Evolutionary conservation across 2,797 vertebrate species (phyloP).

Genomic region (Lophura swinhoii): DNA sequence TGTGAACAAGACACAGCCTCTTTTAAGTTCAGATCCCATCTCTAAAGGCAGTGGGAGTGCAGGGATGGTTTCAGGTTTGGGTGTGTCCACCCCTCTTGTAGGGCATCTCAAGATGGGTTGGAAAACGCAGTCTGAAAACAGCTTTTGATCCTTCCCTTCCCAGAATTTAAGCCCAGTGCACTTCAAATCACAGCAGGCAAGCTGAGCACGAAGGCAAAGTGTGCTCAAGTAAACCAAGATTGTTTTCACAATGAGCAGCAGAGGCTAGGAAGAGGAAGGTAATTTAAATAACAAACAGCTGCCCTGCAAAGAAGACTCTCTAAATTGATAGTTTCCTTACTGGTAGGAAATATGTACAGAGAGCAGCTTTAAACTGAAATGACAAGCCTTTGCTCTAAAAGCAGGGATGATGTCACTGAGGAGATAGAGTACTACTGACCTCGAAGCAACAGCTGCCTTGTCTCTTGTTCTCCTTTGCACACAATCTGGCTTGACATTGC

Average conservation of each 20-base stretch:
- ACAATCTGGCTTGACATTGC: neutral
- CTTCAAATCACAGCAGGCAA: neutral
- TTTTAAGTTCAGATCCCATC: neutral
- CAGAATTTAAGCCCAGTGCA: neutral
- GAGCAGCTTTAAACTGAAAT: slow-evolving; percentile 23
- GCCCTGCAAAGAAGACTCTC: neutral
- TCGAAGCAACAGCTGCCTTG: slow-evolving; percentile 26
- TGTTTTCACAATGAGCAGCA: slow-evolving; percentile 25
- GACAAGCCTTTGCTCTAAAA: neutral
- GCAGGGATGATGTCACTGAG: neutral
- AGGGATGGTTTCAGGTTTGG: neutral
- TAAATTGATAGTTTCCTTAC: neutral
- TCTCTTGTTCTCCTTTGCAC: neutral
- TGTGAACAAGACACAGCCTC: fast-evolving
- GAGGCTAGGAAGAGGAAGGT: slow-evolving; percentile 11
- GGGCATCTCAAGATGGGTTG: neutral
- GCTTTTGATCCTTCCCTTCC: neutral
- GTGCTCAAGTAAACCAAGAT: neutral
- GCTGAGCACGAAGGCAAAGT: neutral
- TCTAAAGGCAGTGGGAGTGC: neutral
- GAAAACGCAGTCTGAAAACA: neutral
- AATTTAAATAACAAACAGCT: slow-evolving; percentile 38
- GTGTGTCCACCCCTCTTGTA: neutral
- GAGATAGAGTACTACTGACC: neutral
- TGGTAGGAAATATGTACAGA: neutral